These are phyloP conservation scores for Fopius arisanus DNA, from an alignment of 1,140 invertebrate genomes.

Conservation along the genomic window DNA sequence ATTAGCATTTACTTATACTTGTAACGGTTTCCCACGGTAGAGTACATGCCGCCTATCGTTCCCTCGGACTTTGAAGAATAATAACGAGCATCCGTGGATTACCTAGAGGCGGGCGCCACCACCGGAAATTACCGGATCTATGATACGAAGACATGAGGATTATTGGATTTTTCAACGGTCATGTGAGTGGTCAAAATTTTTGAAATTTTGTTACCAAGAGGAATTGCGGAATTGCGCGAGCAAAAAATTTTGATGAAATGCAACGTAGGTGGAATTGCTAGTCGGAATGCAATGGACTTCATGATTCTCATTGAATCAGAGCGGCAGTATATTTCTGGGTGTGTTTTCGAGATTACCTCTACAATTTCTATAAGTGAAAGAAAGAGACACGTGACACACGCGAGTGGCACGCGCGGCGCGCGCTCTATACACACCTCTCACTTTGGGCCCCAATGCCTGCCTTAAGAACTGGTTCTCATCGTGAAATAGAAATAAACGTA, in stretches of 20 bases:
- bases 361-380: constrained; percentile 11
- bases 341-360: constrained; percentile 39
- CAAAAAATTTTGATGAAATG: too few species aligned
- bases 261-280: background rate
- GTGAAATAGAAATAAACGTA: constrained; percentile 53
- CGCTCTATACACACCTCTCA: constrained; percentile 47
- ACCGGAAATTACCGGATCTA: constrained; percentile 10
- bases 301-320: too few species aligned
- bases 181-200: too few species aligned
- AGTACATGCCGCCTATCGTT: constrained; percentile 4
- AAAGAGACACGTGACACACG: constrained; percentile 61
- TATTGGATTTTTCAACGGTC: background rate
- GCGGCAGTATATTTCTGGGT: constrained; percentile 31
- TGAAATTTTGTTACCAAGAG: too few species aligned
- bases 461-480: constrained; percentile 57
- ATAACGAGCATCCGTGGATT: constrained; percentile 39
- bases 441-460: constrained; percentile 39
- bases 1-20: constrained; percentile 18
- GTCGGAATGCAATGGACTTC: background rate
- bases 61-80: constrained; percentile 38
- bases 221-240: too few species aligned
- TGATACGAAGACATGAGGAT: background rate
- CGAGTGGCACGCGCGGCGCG: constrained; percentile 61
- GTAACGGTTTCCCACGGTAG: background rate
- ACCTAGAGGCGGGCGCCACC: background rate